These are phyloP conservation scores for Caenorhabditis sulstoni DNA, from an alignment of 2,888 invertebrate genomes.

Conservation along the genomic window DNA sequence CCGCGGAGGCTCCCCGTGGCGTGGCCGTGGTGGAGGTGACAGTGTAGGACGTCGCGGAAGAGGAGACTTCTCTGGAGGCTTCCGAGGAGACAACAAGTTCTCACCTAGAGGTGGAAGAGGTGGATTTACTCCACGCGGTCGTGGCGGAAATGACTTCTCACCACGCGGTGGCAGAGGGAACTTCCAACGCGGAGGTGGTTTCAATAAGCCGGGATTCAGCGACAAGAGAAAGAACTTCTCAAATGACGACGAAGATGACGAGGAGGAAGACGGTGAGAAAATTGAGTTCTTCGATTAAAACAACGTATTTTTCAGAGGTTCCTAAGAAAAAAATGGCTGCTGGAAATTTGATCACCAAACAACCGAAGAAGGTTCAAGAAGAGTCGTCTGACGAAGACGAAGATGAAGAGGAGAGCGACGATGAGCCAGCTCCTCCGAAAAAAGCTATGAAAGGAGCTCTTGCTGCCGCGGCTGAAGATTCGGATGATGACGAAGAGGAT, in stretches of 20 bases:
- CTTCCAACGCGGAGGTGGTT: conserved; percentile 51
- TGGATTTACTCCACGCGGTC: conserved; percentile 63
- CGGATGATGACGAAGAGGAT: conserved; percentile 56
- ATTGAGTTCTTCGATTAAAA: no score
- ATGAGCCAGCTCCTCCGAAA: conserved; percentile 41
- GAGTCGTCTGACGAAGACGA: conserved; percentile 62
- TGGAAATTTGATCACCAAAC: conserved; percentile 22
- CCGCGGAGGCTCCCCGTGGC: conserved; percentile 28
- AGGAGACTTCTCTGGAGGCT: conserved; percentile 57
- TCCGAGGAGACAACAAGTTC: conserved; percentile 55
- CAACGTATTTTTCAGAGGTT: conserved; percentile 12
- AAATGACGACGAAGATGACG: conserved; percentile 65
- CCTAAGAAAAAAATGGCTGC: conserved; percentile 55
- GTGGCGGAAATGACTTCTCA: conserved; percentile 54
- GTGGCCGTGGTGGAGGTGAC: conserved; percentile 43
- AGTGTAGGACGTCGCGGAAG: conserved; percentile 43
- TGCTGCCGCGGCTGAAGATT: conserved; percentile 43
- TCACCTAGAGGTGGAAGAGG: conserved; percentile 56
- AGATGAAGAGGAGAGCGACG: conserved; percentile 63
- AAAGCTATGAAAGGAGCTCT: conserved; percentile 41
- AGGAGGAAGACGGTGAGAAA: conserved; percentile 16
- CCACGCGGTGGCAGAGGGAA: conserved; percentile 50
- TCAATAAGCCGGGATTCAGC: conserved; percentile 47
- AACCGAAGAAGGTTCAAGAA: conserved; percentile 14
- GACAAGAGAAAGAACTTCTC: conserved; percentile 63